Evolutionary conservation across 2,113 vertebrate species (phyloP).

Genomic region (Camelus bactrianus): DNA sequence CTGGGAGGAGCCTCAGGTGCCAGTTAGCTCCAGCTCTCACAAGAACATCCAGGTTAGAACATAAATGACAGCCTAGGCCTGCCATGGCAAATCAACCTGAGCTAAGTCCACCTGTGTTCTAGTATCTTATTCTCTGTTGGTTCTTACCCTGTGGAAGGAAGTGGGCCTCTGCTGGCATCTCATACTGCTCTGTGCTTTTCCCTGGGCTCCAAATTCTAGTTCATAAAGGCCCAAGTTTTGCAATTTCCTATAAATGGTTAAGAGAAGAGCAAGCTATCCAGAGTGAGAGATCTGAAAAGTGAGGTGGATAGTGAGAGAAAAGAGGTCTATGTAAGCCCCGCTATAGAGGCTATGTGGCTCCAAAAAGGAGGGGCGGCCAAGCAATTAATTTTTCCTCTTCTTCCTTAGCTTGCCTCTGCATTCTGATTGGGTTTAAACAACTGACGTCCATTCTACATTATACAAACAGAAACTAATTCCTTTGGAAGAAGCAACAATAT

Average conservation of each 20-base stretch:
- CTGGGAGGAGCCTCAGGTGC: not conserved
- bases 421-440: constrained; percentile 69
- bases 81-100: not conserved
- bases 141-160: constrained; percentile 20
- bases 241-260: constrained; percentile 39
- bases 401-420: constrained; percentile 58
- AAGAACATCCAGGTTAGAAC: not conserved
- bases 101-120: constrained; percentile 7
- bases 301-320: not conserved
- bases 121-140: not conserved
- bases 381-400: constrained; percentile 55
- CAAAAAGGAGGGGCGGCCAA: constrained; percentile 49
- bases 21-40: not conserved
- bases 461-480: constrained; percentile 77
- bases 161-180: constrained; percentile 35
- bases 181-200: not conserved
- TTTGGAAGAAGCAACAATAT: constrained; percentile 64
- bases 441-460: constrained; percentile 49
- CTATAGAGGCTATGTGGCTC: constrained; percentile 29
- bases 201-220: constrained; percentile 23
- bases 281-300: constrained; percentile 39
- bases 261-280: constrained; percentile 53
- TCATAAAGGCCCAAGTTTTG: constrained; percentile 39
- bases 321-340: not conserved
- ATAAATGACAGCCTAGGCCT: not conserved